These are phyloP conservation scores for Lytechinus variegatus DNA, from an alignment of 35 echinoderm and acorn worm species.

Conservation along the genomic window DNA sequence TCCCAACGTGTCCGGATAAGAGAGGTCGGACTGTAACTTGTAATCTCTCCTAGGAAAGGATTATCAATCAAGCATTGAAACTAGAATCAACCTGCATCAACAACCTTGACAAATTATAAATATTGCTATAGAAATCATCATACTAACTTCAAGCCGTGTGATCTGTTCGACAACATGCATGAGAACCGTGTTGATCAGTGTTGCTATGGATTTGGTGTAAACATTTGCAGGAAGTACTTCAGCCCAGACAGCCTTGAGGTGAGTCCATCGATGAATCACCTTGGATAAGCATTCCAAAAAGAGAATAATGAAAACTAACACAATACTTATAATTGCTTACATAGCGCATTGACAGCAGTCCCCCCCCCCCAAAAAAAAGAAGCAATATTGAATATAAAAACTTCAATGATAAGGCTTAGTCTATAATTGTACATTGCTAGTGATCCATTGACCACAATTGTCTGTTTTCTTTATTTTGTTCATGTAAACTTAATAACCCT, in stretches of 20 bases:
- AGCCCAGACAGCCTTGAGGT: slow-evolving; percentile 79
- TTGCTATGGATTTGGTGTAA: slow-evolving; percentile 89
- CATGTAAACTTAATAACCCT: no score
- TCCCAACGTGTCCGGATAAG: no score
- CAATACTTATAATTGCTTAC: no score
- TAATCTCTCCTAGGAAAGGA: not conserved
- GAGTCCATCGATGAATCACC: slow-evolving; percentile 85
- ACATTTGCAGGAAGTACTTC: slow-evolving; percentile 75
- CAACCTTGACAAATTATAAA: not conserved
- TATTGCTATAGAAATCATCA: not conserved
- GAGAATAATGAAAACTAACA: no score
- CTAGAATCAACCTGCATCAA: not conserved
- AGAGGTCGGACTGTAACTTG: no score
- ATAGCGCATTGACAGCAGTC: no score
- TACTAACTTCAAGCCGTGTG: slow-evolving; percentile 75
- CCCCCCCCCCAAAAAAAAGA: no score
- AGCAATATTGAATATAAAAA: no score
- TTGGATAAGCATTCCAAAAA: slow-evolving; percentile 19
- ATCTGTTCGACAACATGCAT: slow-evolving; percentile 85
- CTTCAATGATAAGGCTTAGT: no score
- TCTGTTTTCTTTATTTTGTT: no score
- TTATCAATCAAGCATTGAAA: not conserved
- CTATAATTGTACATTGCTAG: no score
- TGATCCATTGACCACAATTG: no score
- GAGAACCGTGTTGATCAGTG: slow-evolving; percentile 80